A percentile compares a stretch with the other conserved stretches of the same genome.
Evolutionary conservation across 2,888 invertebrate genomes (phyloP).

Genomic region (Drosophila tripunctata): DNA sequence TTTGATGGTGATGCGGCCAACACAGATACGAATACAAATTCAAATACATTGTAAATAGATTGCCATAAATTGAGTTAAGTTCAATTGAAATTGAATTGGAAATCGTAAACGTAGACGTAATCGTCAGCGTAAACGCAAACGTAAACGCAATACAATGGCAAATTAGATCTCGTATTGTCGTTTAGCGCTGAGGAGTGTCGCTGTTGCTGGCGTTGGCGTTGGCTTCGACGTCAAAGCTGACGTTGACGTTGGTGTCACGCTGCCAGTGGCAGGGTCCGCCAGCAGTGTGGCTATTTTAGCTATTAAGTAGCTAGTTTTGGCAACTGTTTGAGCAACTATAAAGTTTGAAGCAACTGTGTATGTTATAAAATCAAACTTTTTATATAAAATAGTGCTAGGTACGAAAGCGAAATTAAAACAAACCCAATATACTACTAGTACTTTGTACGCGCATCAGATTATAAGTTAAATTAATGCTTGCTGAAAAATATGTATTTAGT

Average conservation of each 20-base stretch:
- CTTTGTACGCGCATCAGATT: too few species aligned
- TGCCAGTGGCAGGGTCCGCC: neutral
- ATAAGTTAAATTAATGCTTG: too few species aligned
- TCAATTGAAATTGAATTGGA: conserved; percentile 47
- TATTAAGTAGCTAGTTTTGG: neutral
- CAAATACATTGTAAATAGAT: conserved; percentile 24
- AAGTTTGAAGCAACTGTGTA: neutral
- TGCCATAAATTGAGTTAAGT: conserved; percentile 41
- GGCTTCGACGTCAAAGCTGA: conserved; percentile 17
- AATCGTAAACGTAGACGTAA: conserved; percentile 29
- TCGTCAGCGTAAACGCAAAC: conserved; percentile 15
- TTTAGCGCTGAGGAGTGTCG: conserved; percentile 35
- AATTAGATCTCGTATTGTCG: conserved; percentile 64
- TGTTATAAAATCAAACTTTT: neutral
- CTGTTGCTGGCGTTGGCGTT: conserved; percentile 4
- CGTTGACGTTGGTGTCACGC: conserved; percentile 32
- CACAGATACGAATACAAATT: conserved; percentile 5
- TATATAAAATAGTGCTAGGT: too few species aligned
- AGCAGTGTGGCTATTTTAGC: neutral
- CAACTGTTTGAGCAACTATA: neutral
- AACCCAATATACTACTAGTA: too few species aligned
- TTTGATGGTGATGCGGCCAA: conserved; percentile 25
- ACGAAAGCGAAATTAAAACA: too few species aligned
- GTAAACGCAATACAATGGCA: conserved; percentile 48
- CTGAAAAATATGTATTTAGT: too few species aligned